phyloP scores from a whole-genome alignment of 2,888 invertebrate species.

The Carterocephalus palaemon region DNA sequence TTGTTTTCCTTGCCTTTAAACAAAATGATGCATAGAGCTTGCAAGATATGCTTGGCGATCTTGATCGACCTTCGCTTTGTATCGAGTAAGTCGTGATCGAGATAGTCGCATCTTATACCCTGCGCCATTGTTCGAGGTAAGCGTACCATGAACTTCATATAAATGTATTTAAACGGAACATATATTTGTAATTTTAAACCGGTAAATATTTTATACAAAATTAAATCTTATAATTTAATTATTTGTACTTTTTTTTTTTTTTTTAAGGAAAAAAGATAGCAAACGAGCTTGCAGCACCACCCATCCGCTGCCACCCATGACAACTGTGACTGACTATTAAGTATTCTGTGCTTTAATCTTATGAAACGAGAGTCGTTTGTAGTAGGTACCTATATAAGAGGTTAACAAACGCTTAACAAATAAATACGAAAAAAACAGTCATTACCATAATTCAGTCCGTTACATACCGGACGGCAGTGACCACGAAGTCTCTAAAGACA shows the following conservation, averaged over 20 bases:
- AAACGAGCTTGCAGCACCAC: no score
- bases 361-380: not conserved
- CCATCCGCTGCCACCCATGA: no score
- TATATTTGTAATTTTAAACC: no score
- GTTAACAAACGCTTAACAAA: no score
- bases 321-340: no score
- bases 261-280: no score
- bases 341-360: no score
- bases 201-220: no score
- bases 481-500: conserved; percentile 42
- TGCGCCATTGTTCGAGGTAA: conserved; percentile 41
- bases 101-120: conserved; percentile 40
- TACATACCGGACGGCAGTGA: conserved; percentile 54
- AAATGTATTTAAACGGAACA: not conserved
- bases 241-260: no score
- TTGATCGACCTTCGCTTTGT: conserved; percentile 46
- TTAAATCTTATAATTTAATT: no score
- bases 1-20: conserved; percentile 44
- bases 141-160: conserved; percentile 36
- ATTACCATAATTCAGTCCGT: conserved; percentile 57
- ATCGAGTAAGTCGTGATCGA: conserved; percentile 34
- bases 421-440: conserved; percentile 47
- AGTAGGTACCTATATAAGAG: no score
- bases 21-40: conserved; percentile 41
- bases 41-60: conserved; percentile 38